Conservation (phyloP, 2,888 invertebrate species). For the Cheiracanthium punctorium region DNA sequence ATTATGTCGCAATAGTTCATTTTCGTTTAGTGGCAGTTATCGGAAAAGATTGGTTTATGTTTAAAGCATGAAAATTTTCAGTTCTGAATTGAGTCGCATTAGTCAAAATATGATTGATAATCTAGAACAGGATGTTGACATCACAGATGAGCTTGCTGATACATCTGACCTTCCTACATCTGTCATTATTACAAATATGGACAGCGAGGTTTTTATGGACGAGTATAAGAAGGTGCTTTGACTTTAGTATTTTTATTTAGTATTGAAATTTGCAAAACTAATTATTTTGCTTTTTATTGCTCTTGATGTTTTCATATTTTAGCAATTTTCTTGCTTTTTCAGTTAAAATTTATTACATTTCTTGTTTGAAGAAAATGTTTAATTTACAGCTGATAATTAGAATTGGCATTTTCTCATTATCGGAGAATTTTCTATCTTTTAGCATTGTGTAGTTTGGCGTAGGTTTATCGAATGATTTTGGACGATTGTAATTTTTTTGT, state of each 20-base stretch:
- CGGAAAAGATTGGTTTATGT: neutral
- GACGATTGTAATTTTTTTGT: too few species aligned
- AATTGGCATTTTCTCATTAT: too few species aligned
- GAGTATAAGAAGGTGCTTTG: slow-evolving; percentile 77
- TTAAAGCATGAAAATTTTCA: slow-evolving; percentile 51
- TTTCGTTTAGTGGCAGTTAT: neutral
- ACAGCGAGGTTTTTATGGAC: slow-evolving; percentile 84
- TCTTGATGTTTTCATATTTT: too few species aligned
- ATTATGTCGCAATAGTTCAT: neutral
- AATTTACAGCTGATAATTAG: too few species aligned
- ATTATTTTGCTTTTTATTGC: too few species aligned
- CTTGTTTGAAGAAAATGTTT: too few species aligned
- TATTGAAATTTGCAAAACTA: too few species aligned
- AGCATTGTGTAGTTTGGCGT: too few species aligned
- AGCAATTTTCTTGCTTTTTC: too few species aligned
- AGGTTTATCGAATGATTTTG: too few species aligned
- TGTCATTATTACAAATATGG: slow-evolving; percentile 91
- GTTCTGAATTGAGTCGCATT: slow-evolving; percentile 17
- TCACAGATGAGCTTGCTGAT: slow-evolving; percentile 67
- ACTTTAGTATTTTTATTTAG: neutral
- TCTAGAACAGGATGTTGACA: slow-evolving; percentile 63
- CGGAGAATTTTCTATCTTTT: too few species aligned
- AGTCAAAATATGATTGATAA: slow-evolving; percentile 53
- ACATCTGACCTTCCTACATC: slow-evolving; percentile 85
- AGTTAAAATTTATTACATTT: too few species aligned